Percentiles rank a stretch among this genome's conserved stretches.
phyloP scores from a whole-genome alignment of 2,888 invertebrate genomes.

The Corbicula japonica region DNA sequence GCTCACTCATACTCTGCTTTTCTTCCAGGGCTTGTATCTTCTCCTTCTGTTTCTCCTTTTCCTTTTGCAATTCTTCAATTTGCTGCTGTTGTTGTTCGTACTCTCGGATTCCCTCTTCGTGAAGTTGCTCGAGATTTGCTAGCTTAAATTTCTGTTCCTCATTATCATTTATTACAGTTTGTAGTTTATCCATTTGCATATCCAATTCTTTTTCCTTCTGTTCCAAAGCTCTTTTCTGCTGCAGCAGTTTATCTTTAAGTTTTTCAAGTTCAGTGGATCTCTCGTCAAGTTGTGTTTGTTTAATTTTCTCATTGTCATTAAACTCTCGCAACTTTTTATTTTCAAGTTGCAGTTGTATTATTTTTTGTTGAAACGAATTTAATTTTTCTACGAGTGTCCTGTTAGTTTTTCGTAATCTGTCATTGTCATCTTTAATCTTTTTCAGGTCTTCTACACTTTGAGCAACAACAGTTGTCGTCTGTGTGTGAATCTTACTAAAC shows the following conservation, averaged over 20 bases:
- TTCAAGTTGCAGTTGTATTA: constrained; percentile 72
- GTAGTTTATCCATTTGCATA: constrained; percentile 69
- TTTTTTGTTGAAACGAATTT: constrained; percentile 75
- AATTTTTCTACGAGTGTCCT: constrained; percentile 72
- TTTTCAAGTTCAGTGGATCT: constrained; percentile 67
- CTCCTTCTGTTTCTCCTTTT: constrained; percentile 66
- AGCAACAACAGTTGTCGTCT: constrained; percentile 66
- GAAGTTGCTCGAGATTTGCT: constrained; percentile 64
- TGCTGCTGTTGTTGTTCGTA: constrained; percentile 70
- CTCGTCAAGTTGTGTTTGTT: constrained; percentile 67
- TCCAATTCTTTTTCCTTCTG: constrained; percentile 72
- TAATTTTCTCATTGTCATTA: constrained; percentile 69
- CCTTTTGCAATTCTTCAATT: constrained; percentile 66
- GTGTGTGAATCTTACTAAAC: constrained; percentile 70
- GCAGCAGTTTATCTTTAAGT: constrained; percentile 67
- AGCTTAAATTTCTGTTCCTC: constrained; percentile 69
- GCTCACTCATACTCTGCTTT: constrained; percentile 71
- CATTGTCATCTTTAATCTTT: constrained; percentile 72
- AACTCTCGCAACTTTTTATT: constrained; percentile 71
- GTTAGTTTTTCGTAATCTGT: constrained; percentile 72
- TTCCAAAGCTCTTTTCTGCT: constrained; percentile 70
- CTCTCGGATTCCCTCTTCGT: constrained; percentile 71
- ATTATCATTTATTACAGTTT: constrained; percentile 68
- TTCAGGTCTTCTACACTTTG: constrained; percentile 69
- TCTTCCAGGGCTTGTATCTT: constrained; percentile 68